Evolutionary conservation across 2,113 vertebrate genomes (phyloP).

Genomic region (Neotragus moschatus): DNA sequence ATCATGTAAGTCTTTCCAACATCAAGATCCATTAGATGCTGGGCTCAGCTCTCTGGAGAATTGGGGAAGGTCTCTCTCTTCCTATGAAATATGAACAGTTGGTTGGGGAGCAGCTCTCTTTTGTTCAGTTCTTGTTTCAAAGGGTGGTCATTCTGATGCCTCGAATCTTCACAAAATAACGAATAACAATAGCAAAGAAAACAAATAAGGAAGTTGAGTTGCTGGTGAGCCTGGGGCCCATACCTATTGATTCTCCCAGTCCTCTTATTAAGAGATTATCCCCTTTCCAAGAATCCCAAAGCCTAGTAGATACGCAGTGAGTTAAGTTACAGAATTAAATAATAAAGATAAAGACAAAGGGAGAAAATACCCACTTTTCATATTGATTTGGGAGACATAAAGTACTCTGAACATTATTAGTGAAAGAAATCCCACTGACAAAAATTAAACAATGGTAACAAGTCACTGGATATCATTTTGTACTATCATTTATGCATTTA

Average conservation of each 20-base stretch:
- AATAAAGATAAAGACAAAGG: not conserved
- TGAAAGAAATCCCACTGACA: not conserved
- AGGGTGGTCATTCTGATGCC: not conserved
- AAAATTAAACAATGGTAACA: not conserved
- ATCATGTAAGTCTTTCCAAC: not conserved
- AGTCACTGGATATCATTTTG: not conserved
- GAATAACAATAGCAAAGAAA: not conserved
- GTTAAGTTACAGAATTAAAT: not conserved
- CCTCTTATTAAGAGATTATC: not conserved
- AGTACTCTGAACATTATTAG: not conserved
- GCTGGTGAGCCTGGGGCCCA: no score
- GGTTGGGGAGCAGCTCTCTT: not conserved
- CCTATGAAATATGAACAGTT: not conserved
- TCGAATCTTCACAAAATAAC: not conserved
- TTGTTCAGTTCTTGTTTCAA: not conserved
- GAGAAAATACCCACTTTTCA: not conserved
- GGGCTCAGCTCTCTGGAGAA: not conserved
- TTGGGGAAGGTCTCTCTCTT: no score
- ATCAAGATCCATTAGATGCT: not conserved
- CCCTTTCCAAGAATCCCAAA: not conserved
- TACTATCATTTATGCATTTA: not conserved
- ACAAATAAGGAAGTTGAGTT: not conserved
- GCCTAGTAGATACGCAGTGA: not conserved
- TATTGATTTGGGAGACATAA: not conserved
- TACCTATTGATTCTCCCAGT: not conserved